Base-by-base conservation (phyloP, 2,888 invertebrate genomes). In the Amiota minor region DNA sequence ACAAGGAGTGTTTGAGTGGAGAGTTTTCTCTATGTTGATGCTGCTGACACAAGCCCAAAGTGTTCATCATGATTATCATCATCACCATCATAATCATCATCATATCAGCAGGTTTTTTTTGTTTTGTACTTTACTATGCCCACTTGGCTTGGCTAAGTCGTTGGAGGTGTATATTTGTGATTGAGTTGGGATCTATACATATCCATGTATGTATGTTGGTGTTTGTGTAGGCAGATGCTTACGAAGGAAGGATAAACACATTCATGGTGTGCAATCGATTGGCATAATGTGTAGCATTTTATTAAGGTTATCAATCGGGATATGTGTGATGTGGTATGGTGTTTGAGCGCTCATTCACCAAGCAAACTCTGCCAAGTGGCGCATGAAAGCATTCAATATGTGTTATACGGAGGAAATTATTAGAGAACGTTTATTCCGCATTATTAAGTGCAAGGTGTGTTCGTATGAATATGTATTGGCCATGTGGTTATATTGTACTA, bases 201-300 rank as follows among this genome's bases (percentile, higher is more conserved):
- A 35, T 35, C 23, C 23, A 35, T 35, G 20, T 10, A 9, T 2
- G 53, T 12, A 11, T 35, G 18, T 3, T 47, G 12, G 12, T 47
- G 11, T 49, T 6, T 47, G n/a, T 67, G 67, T 50, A 69, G 56
- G 68, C 50, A 68, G 84, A 74, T 72, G 72, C 70, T 75, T 76
- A 78, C 78, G 74, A 72, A 79, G 81, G 81, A 84, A 81, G 85
- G 84, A 84, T 84, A 84, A 84, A 84, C 85, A 84, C 83, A 85
- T 85, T 84, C 86, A 85, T 85, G 86, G 81, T 85, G 86, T 85
- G 85, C 86, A 85, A 85, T 85, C 85, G 85, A 85, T 85, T 85
- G 85, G 86, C 85, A 85, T 86, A 85, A 86, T 84, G 86, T 81
- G 84, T 81, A 79, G 85, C 81, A 79, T 86, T 86, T 86, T 85